Evolutionary conservation across 1,140 invertebrate species (phyloP), one percentile per base, ranked within the genome.

Genomic region (Lucilia sericata): DNA sequence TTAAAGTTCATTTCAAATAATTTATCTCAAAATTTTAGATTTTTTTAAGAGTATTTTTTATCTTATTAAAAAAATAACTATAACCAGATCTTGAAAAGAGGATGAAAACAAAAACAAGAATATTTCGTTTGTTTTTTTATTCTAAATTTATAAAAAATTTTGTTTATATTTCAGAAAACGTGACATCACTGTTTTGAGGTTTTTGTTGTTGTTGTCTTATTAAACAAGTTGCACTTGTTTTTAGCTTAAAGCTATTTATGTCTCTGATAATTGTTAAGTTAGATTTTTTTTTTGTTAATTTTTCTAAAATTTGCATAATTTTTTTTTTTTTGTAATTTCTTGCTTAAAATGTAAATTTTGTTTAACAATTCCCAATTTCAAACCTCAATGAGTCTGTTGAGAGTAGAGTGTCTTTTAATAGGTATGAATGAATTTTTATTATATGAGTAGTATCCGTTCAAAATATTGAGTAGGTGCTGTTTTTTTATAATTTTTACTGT

Each of bases 161-260:
- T n/a, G 47, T 42, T 78, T 34, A 21, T 78, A n/a, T 30, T 36
- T 36, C 3, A 42, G 7, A 42, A 78, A 78, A 78, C 34, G 82
- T 82, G 51, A 82, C 65, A 74, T 82, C 65, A 70, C 82, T 82
- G 51, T 55, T 55, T 55, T 14, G 4, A 55, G 4, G 4, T 82
- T 82, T 82, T 78, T 42, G 17, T 70, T 65, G 10, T 70, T 70
- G 65, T 82, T 21, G 19, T 49, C 9, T 78, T n/a, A 5, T 78
- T 78, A 80, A 80, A 80, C 36, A 25, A 80, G 76, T 80, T 80
- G 76, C 76, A 80, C 76, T 80, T 80, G 76, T 78, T 78, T 75
- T 78, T 47, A 3, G 42, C 42, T 42, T 42, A 42, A 42, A 55
- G 51, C 51, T 55, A n/a, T 13, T 55, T 55, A 55, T 13, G 51